Evolutionary conservation across 2,797 vertebrate species (phyloP), one percentile per base, ranked within the genome.

Genomic region (Syngnathus rostellatus): DNA sequence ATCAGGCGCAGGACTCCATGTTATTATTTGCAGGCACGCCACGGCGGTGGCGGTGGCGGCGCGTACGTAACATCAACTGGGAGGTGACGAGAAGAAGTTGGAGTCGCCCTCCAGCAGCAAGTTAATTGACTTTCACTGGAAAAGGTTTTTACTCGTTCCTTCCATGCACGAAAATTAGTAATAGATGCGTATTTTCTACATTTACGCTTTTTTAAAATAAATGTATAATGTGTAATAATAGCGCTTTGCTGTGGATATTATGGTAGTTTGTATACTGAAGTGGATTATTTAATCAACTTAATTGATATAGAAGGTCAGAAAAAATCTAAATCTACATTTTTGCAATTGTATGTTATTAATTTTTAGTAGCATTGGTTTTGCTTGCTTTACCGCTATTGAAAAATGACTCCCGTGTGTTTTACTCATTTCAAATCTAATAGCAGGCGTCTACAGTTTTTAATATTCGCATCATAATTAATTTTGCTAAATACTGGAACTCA

Each of bases 51-150:
- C 21, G 23, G 53, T 23, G 21, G 25, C 23, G 57, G 57, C 14
- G 84, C 87, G 88, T 86, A 73, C 89, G 90, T 92, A 88, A 91
- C 91, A 89, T 91, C 87, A 78, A 70, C 79, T 74, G 83, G 86
- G 83, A 84, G 83, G 86, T 68, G 79, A 77, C 68, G 70, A 66
- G 69, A 71, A 66, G 69, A 71, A 80, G 78, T 78, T 77, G 82
- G 68, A 74, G 65, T 60, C 66, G 63, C 77, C 61, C 31, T 45
- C 16, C 17, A 64, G 59, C 54, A 57, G 16, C 64, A 70, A 83
- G 67, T 81, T 81, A 23, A 64, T 51, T 31, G 68, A 81, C 6
- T 25, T 50, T 48, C 19, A 5, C 19, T 50, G 38, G 8, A 25
- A 23, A 7, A 45, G 6, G 45, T 62, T 45, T 21, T 14, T 10